Conservation (phyloP, 2,113 vertebrate species). For the Tor tambroides region DNA sequence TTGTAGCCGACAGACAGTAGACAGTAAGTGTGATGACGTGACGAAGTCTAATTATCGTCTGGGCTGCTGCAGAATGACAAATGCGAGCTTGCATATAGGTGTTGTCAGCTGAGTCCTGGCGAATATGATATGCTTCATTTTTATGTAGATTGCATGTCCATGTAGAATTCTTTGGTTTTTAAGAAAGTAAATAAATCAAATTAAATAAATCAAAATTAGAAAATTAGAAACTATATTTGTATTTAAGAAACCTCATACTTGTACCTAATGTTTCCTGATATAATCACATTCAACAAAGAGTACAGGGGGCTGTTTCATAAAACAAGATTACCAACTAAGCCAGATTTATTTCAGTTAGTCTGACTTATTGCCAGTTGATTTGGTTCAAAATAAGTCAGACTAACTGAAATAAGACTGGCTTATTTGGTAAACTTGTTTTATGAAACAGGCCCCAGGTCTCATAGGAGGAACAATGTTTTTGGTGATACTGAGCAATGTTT, state of each 20-base stretch:
- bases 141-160: not conserved
- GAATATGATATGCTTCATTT: not conserved
- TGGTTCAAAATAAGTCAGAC: no score
- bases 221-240: not conserved
- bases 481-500: not conserved
- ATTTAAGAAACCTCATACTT: not conserved
- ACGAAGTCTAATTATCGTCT: not conserved
- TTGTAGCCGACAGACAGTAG: slow-evolving; percentile 2
- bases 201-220: not conserved
- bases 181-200: not conserved
- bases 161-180: not conserved
- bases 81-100: slow-evolving; percentile 8
- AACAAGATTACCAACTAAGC: no score
- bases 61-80: slow-evolving; percentile 3
- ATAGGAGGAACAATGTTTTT: not conserved
- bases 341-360: no score
- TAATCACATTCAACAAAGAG: not conserved
- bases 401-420: no score
- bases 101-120: not conserved
- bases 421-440: no score
- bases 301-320: no score
- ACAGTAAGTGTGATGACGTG: slow-evolving; percentile 23
- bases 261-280: not conserved
- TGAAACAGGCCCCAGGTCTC: no score
- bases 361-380: no score